These are phyloP conservation scores for Lasioglossum calceatum DNA, from an alignment of 2,888 invertebrate genomes.

Conservation along the genomic window DNA sequence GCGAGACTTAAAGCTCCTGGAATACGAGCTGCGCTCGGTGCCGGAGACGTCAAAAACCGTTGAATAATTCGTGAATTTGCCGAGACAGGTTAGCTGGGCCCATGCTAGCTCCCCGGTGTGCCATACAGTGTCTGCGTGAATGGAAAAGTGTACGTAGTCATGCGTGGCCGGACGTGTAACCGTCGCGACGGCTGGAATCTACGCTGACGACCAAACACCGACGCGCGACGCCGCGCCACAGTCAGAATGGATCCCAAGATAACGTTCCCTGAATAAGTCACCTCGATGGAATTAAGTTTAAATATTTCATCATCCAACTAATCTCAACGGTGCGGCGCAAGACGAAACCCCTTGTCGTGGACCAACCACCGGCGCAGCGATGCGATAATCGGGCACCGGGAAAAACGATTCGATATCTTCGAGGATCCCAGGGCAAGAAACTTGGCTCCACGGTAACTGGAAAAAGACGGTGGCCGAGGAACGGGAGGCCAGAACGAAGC, in stretches of 20 bases:
- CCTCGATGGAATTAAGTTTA: slow-evolving; percentile 74
- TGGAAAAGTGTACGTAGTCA: slow-evolving; percentile 40
- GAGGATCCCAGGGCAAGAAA: slow-evolving; percentile 16
- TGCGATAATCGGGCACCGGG: slow-evolving; percentile 7
- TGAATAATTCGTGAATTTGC: slow-evolving; percentile 65
- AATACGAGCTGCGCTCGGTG: slow-evolving; percentile 10
- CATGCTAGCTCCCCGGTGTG: slow-evolving; percentile 33
- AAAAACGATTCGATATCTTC: slow-evolving; percentile 17
- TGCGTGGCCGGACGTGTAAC: slow-evolving; percentile 21
- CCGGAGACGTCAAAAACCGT: slow-evolving; percentile 50
- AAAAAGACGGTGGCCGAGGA: slow-evolving; percentile 29
- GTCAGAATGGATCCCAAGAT: slow-evolving; percentile 31
- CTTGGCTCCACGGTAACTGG: neutral
- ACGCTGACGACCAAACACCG: neutral
- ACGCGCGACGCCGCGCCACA: neutral
- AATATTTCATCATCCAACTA: slow-evolving; percentile 73
- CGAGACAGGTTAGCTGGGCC: slow-evolving; percentile 30
- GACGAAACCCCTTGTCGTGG: neutral
- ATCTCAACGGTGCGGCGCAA: slow-evolving; percentile 60
- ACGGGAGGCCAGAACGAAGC: slow-evolving; percentile 10
- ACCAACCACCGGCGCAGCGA: slow-evolving; percentile 4
- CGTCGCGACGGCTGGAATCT: neutral
- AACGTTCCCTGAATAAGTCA: slow-evolving; percentile 72
- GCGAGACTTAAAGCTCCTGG: slow-evolving; percentile 27
- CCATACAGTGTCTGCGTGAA: slow-evolving; percentile 36